phyloP scores from a whole-genome alignment of 2,888 invertebrate species.

The Parelbella ahira region DNA sequence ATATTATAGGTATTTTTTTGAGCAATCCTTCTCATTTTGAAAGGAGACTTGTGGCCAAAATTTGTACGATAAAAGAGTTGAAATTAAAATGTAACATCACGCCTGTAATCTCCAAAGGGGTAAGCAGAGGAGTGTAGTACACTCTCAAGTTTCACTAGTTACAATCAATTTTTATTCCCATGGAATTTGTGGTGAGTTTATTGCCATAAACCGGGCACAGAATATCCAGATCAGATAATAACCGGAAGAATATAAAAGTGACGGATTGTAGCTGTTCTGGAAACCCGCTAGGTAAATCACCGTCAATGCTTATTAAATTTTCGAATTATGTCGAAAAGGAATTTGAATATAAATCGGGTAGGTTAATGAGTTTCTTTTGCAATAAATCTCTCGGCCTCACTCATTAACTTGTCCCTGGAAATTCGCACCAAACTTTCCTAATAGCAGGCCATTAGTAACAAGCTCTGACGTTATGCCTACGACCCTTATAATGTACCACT shows the following conservation, averaged over 20 bases:
- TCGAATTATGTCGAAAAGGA: slow-evolving; percentile 1
- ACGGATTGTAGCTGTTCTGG: neutral
- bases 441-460: slow-evolving; percentile 8
- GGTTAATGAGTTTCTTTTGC: slow-evolving; percentile 14
- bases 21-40: too few species aligned
- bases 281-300: neutral
- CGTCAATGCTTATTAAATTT: slow-evolving; percentile 2
- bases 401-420: slow-evolving; percentile 8
- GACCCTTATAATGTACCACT: neutral
- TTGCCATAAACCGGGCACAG: too few species aligned
- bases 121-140: too few species aligned
- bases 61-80: too few species aligned
- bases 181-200: too few species aligned
- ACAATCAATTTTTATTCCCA: too few species aligned
- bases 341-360: slow-evolving; percentile 12
- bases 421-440: slow-evolving; percentile 8
- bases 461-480: slow-evolving; percentile 3
- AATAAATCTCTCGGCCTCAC: slow-evolving; percentile 9
- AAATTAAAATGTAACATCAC: too few species aligned
- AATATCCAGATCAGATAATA: too few species aligned
- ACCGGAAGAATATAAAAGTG: neutral
- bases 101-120: too few species aligned
- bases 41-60: too few species aligned
- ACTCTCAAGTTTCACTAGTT: too few species aligned
- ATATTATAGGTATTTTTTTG: too few species aligned